phyloP scores from a whole-genome alignment of 2,888 invertebrate genomes.

The Eupithecia insigniata region DNA sequence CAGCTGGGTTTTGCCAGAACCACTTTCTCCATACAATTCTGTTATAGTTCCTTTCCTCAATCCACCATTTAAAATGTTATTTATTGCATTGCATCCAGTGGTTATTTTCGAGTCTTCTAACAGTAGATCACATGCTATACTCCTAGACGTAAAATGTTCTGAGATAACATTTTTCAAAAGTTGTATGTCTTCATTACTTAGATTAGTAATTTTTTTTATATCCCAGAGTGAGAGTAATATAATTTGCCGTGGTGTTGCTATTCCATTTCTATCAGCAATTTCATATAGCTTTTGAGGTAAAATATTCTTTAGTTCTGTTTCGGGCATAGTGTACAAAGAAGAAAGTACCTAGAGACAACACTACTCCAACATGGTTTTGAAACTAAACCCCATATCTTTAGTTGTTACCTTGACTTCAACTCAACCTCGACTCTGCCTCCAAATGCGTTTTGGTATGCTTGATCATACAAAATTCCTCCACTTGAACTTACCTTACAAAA shows the following conservation, averaged over 20 bases:
- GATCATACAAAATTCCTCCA: too few species aligned
- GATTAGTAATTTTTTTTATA: constrained; percentile 68
- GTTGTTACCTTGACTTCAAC: too few species aligned
- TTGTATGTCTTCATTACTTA: constrained; percentile 63
- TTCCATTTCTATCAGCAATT: constrained; percentile 62
- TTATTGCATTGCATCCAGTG: constrained; percentile 85
- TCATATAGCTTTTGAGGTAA: constrained; percentile 65
- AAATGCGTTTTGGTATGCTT: too few species aligned
- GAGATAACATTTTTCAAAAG: constrained; percentile 64
- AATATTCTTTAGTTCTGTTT: constrained; percentile 34
- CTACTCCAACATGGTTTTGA: too few species aligned
- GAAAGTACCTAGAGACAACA: too few species aligned
- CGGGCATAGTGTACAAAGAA: neutral
- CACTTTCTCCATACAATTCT: constrained; percentile 92
- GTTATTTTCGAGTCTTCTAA: constrained; percentile 57
- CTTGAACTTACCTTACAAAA: too few species aligned
- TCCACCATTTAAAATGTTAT: constrained; percentile 87
- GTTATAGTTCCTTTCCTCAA: constrained; percentile 87
- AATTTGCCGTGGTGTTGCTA: constrained; percentile 67
- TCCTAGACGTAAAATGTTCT: constrained; percentile 53
- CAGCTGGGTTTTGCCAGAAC: constrained; percentile 92
- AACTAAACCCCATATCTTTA: too few species aligned
- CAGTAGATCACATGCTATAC: constrained; percentile 52
- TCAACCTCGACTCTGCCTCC: too few species aligned
- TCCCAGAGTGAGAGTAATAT: constrained; percentile 65